Evolutionary conservation across 2,797 vertebrate species (phyloP).

Genomic region (Schizothorax lantsangensis): DNA sequence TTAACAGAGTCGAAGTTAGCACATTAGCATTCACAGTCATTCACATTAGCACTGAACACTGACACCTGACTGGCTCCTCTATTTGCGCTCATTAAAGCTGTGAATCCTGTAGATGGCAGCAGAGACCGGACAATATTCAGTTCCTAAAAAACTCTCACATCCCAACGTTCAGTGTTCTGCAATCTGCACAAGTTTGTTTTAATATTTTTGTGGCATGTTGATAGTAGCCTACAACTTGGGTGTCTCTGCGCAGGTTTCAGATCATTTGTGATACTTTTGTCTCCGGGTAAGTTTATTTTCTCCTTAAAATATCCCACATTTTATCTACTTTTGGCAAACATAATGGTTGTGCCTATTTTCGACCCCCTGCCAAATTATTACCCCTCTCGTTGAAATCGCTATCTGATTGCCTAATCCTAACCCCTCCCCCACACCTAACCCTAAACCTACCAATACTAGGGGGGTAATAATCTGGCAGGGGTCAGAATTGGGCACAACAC

Average conservation of each 20-base stretch:
- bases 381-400: too few relatives aligned
- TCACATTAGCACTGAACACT: neutral
- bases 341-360: too few relatives aligned
- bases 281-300: neutral
- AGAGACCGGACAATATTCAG: neutral
- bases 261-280: neutral
- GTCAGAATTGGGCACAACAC: neutral
- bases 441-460: too few relatives aligned
- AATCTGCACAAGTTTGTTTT: neutral
- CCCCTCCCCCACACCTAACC: too few relatives aligned
- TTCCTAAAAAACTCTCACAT: neutral
- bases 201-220: neutral
- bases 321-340: neutral
- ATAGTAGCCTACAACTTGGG: neutral
- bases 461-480: too few relatives aligned
- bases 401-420: too few relatives aligned
- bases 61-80: neutral
- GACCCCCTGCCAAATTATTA: too few relatives aligned
- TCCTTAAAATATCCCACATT: neutral
- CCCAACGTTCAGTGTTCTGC: neutral
- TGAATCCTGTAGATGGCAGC: slow-evolving; percentile 24
- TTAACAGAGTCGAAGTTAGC: neutral
- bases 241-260: too few relatives aligned
- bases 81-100: neutral
- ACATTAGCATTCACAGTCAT: neutral